phyloP scores from a whole-genome alignment of 2,888 invertebrate genomes.

The Hypena proboscidalis region DNA sequence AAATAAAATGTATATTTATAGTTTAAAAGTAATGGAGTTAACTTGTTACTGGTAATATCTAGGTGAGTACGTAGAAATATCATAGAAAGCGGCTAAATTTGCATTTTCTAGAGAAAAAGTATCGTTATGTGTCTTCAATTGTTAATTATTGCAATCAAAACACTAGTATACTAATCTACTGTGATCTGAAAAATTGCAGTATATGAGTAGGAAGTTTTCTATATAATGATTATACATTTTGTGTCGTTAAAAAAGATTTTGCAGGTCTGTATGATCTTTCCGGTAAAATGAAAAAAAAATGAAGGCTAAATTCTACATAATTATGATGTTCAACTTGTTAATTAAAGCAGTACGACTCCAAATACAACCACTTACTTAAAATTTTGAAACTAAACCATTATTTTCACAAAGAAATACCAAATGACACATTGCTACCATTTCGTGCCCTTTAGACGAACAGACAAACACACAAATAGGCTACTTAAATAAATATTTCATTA shows the following conservation, averaged over 20 bases:
- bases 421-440: slow-evolving; percentile 58
- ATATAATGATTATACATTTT: too few relatives aligned
- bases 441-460: slow-evolving; percentile 56
- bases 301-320: slow-evolving; percentile 6
- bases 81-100: too few relatives aligned
- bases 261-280: too few relatives aligned
- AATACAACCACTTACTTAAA: slow-evolving; percentile 30
- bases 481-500: slow-evolving; percentile 71
- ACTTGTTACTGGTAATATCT: too few relatives aligned
- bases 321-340: not conserved
- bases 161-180: not conserved
- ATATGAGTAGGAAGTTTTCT: too few relatives aligned
- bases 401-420: slow-evolving; percentile 42
- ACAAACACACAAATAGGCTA: slow-evolving; percentile 70
- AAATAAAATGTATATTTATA: too few relatives aligned
- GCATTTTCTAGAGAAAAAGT: too few relatives aligned
- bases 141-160: not conserved
- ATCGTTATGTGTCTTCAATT: too few relatives aligned
- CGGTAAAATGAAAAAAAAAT: slow-evolving; percentile 9
- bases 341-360: slow-evolving; percentile 23
- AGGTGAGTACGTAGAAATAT: too few relatives aligned
- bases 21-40: too few relatives aligned
- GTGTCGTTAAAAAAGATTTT: too few relatives aligned
- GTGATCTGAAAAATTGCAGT: too few relatives aligned
- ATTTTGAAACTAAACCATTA: slow-evolving; percentile 37